A percentile compares a stretch with the other conserved stretches of the same genome.
These are phyloP conservation scores for Coelopa pilipes DNA, from an alignment of 2,888 invertebrate genomes.

Conservation along the genomic window DNA sequence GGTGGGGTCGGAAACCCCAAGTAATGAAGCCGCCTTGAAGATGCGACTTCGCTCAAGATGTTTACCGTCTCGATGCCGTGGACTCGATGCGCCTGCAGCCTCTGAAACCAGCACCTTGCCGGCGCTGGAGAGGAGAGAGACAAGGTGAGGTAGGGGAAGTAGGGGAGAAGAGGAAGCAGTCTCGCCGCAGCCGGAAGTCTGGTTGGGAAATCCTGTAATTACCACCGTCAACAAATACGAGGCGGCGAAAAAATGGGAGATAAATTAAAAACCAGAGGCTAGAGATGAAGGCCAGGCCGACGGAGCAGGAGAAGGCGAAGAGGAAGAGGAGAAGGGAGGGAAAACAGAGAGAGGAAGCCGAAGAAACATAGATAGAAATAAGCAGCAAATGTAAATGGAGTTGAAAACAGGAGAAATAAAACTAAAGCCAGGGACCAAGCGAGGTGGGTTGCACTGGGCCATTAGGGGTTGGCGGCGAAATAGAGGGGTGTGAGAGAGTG, in stretches of 20 bases:
- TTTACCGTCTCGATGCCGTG: slow-evolving; percentile 13
- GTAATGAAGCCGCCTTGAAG: slow-evolving; percentile 24
- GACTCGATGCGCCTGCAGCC: background rate
- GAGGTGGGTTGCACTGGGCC: slow-evolving; percentile 3
- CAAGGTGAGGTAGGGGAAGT: too few relatives aligned
- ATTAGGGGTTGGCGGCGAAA: too few relatives aligned
- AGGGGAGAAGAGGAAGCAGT: too few relatives aligned
- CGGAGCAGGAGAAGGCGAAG: too few relatives aligned
- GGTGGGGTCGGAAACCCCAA: slow-evolving; percentile 10
- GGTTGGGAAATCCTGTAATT: slow-evolving; percentile 51
- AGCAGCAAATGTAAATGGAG: background rate
- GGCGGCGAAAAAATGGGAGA: slow-evolving; percentile 62
- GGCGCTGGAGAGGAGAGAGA: background rate
- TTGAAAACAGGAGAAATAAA: slow-evolving; percentile 17
- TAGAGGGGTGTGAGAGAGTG: too few relatives aligned
- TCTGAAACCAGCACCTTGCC: background rate
- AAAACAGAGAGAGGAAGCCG: background rate
- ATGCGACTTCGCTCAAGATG: slow-evolving; percentile 17
- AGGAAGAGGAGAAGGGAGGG: background rate
- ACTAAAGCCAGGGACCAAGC: slow-evolving; percentile 30
- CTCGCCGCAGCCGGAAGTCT: slow-evolving; percentile 11
- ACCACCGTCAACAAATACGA: slow-evolving; percentile 63
- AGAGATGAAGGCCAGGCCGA: too few relatives aligned
- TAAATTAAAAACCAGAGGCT: slow-evolving; percentile 59
- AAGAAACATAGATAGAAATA: slow-evolving; percentile 1